phyloP scores from a whole-genome alignment of 2,113 vertebrate species.

The Otolemur garnettii region DNA sequence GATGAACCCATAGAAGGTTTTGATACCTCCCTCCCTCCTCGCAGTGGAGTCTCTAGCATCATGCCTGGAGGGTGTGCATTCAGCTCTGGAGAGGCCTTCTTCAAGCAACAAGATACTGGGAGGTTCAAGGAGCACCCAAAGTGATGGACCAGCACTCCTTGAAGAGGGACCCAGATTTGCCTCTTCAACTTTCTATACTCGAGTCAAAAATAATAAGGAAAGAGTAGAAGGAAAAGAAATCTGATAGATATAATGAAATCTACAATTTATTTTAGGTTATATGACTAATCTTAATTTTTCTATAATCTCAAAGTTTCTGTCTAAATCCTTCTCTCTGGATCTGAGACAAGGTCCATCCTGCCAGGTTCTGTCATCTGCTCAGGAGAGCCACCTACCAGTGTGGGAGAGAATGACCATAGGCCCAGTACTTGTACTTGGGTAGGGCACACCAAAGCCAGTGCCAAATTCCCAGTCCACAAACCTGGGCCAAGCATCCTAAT shows the following conservation, averaged over 20 bases:
- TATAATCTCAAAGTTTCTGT: neutral
- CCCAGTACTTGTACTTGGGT: rapidly evolving
- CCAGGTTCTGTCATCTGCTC: neutral
- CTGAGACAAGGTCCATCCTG: neutral
- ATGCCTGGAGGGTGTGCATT: neutral
- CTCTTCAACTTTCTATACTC: neutral
- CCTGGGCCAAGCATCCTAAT: neutral
- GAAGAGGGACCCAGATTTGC: neutral
- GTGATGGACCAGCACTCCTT: neutral
- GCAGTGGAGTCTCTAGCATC: neutral
- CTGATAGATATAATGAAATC: neutral
- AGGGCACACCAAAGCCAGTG: rapidly evolving
- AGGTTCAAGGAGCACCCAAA: neutral
- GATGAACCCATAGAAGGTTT: neutral
- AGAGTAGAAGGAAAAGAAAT: neutral
- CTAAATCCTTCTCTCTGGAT: neutral
- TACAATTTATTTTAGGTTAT: neutral
- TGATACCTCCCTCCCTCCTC: neutral
- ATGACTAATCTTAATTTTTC: neutral
- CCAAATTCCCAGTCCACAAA: neutral
- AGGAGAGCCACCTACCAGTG: neutral
- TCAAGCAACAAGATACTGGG: neutral
- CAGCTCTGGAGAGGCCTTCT: neutral
- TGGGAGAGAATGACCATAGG: neutral
- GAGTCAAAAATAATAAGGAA: slow-evolving; percentile 15